These are phyloP conservation scores for Salminus brasiliensis DNA, from an alignment of 2,113 vertebrate genomes.

Conservation along the genomic window DNA sequence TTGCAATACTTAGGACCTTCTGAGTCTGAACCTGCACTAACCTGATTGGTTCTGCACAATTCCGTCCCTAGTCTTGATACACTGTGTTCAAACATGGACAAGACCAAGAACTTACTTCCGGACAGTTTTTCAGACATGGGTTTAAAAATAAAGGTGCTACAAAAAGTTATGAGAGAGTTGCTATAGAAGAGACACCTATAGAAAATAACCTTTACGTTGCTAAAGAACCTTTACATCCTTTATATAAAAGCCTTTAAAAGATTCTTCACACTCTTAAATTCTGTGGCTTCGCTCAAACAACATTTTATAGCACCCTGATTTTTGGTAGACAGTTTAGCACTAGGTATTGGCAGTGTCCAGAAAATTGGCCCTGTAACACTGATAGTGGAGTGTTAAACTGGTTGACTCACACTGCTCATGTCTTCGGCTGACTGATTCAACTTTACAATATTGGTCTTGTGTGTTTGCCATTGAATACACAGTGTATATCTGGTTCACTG, in stretches of 20 bases:
- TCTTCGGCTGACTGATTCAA: background rate
- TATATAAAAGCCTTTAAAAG: too few relatives aligned
- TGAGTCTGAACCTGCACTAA: background rate
- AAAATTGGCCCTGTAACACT: slow-evolving; percentile 2
- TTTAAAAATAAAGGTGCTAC: too few relatives aligned
- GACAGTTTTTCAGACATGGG: slow-evolving; percentile 25
- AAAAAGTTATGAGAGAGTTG: too few relatives aligned
- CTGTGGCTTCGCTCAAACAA: background rate
- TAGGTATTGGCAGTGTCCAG: background rate
- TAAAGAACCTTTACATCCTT: too few relatives aligned
- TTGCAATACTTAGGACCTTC: background rate
- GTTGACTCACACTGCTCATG: background rate
- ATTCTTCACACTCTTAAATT: too few relatives aligned
- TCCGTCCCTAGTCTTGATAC: background rate
- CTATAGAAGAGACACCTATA: too few relatives aligned
- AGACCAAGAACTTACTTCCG: background rate
- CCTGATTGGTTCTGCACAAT: background rate
- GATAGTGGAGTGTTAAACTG: background rate
- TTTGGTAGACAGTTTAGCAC: background rate
- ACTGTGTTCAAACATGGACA: background rate
- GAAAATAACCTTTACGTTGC: too few relatives aligned
- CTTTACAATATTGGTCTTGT: background rate
- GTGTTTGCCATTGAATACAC: slow-evolving; percentile 1
- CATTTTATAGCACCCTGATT: too few relatives aligned
- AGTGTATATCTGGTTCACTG: background rate